These are phyloP conservation scores for Etia nguti DNA, from an alignment of 2,113 vertebrate species.

Conservation along the genomic window DNA sequence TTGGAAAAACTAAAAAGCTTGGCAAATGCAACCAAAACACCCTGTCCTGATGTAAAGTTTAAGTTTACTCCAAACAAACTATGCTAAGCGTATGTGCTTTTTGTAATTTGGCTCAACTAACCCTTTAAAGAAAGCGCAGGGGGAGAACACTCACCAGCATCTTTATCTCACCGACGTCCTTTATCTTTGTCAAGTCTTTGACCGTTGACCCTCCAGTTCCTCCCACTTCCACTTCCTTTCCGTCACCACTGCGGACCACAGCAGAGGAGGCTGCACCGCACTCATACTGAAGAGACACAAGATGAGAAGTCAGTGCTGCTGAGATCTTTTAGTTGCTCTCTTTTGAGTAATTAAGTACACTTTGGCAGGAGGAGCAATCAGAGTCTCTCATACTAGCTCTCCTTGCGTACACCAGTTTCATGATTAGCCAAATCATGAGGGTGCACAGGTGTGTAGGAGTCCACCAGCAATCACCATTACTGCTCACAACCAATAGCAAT, in stretches of 20 bases:
- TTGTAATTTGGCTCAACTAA: not conserved
- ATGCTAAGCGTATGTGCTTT: not conserved
- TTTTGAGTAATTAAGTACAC: conserved; percentile 2
- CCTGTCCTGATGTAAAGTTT: not conserved
- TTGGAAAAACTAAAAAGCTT: not conserved
- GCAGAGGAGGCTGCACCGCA: conserved; percentile 3
- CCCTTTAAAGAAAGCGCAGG: not conserved
- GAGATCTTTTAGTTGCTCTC: not conserved
- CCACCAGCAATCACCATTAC: conserved; percentile 65
- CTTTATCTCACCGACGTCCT: conserved; percentile 50
- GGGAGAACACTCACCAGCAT: conserved; percentile 56
- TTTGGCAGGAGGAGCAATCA: conserved; percentile 37
- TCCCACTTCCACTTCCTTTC: conserved; percentile 35
- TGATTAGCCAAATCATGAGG: conserved; percentile 50
- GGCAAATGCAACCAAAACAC: not conserved
- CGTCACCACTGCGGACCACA: not conserved
- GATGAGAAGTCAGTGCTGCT: not conserved
- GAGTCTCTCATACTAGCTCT: conserved; percentile 6
- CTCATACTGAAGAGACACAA: conserved; percentile 50
- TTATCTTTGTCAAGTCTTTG: conserved; percentile 43
- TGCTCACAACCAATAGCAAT: conserved; percentile 61
- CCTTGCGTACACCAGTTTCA: not conserved
- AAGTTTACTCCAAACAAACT: not conserved
- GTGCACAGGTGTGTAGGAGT: conserved; percentile 65
- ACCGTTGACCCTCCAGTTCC: conserved; percentile 8